phyloP scores from a whole-genome alignment of 2,797 vertebrate genomes.

The Ficedula albicollis region DNA sequence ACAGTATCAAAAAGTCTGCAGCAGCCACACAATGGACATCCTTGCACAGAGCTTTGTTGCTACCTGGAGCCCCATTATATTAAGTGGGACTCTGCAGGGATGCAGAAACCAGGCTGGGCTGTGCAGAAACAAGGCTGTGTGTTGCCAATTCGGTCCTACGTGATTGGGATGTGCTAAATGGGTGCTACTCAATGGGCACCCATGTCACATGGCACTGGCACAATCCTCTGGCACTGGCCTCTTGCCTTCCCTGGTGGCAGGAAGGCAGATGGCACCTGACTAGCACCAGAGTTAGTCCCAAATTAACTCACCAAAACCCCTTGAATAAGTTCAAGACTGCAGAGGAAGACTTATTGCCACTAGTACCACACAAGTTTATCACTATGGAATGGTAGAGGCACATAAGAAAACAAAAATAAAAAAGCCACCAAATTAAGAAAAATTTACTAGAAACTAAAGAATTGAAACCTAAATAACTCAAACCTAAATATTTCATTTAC shows the following conservation, averaged over 20 bases:
- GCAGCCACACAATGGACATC: background rate
- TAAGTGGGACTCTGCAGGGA: background rate
- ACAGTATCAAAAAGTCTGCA: background rate
- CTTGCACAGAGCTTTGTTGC: background rate
- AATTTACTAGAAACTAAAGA: background rate
- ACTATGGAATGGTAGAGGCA: rapidly evolving
- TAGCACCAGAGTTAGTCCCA: background rate
- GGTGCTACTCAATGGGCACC: background rate
- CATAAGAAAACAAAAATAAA: background rate
- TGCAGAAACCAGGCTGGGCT: background rate
- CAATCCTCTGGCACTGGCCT: background rate
- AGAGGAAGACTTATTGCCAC: background rate
- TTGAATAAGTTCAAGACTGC: background rate
- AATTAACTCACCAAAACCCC: background rate
- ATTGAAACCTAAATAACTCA: background rate
- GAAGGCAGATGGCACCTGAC: background rate
- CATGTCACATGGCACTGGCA: background rate
- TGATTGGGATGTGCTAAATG: rapidly evolving
- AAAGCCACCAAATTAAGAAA: background rate
- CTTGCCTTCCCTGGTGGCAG: background rate
- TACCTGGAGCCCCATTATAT: background rate
- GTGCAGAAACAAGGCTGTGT: background rate
- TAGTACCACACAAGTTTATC: background rate
- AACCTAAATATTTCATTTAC: background rate
- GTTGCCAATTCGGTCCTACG: no score